Evolutionary conservation across 2,888 invertebrate genomes (phyloP), one percentile per base, ranked within the genome.

Genomic region (Melikaiella ostensackeni): DNA sequence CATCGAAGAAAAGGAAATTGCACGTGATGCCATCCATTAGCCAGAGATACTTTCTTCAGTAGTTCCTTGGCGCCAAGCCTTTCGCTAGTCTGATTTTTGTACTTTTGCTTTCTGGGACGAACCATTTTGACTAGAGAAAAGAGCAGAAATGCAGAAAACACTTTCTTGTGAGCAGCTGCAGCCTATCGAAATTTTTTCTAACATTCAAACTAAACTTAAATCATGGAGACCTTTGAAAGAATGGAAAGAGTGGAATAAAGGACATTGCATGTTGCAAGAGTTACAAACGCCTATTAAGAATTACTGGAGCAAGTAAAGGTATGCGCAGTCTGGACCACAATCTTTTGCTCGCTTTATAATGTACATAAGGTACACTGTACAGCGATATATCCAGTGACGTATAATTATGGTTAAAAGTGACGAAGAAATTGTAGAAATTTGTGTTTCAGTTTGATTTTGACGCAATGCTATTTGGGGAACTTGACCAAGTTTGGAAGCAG

Each of bases 401-500:
- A 42, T 66, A 42, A 66, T 66, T 66, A 66, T 66, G n/a, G n/a
- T n/a, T n/a, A n/a, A n/a, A n/a, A n/a, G n/a, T n/a, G n/a, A n/a
- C n/a, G 30, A 30, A 30, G 30, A 30, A 30, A 30, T 30, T 57
- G 27, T 59, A 33, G 33, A 35, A 38, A 38, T 64, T 64, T 64
- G 21, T 64, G 13, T 21, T 64, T 64, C 35, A 38, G 35, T 64
- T 33, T 38, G 64, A 33, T 24, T 64, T 24, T 64, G 64, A 64
- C 38, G 64, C 64, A 64, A 64, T 64, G 24, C 64, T 66, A 66
- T 66, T 66, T 66, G 46, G 27, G 66, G 42, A 66, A 66, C 66
- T 66, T 66, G 66, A 46, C 66, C 66, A 66, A 66, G 66, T 66
- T 66, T 66, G 27, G 66, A 66, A 66, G 46, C 66, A 66, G 66